Evolutionary conservation across 1,140 invertebrate genomes (phyloP), one percentile per base, ranked within the genome.

Genomic region (Listronotus oregonensis): DNA sequence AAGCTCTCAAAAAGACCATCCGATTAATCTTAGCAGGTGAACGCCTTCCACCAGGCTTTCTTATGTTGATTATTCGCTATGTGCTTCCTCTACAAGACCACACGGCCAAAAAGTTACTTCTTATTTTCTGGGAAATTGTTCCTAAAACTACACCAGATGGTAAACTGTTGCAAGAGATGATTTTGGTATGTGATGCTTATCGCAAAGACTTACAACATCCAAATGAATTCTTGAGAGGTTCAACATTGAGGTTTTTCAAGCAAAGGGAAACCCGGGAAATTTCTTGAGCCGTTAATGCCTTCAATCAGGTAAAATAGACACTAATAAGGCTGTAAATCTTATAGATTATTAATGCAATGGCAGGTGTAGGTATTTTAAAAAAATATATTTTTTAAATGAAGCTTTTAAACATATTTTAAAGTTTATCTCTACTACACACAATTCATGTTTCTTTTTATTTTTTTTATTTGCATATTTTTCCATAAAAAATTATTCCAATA

Each of bases 51-150:
- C 89, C 90, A 1, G 89, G 89, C 8, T 82, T 99, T 3, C 82
- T 99, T 43, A 99, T 99, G 97, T 96, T 92, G n/a, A 96, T 99
- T 42, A 99, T 99, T 51, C 85, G 97, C 66, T 99, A 98, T 82
- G 93, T 98, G 47, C 82, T 99, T 71, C 97, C 97, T 0, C 81
- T 93, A 11, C 93, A 98, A 79, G 96, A 99, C 80, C 97, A 99
- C 78, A 94, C 87, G 0, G 91, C 99, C 44, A 99, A 99, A 82
- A 99, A 99, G 80, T 78, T 99, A 27, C 79, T 99, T 17, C 82
- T 99, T 0, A 96, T 99, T 56, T 99, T 98, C 80, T 99, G 98
- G 98, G 98, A 99, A 83, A 97, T 99, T 68, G 96, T 99, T 3
- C 97, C 97, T 0, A 99, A 99, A 82, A 97, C 94, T 0, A 91